Evolutionary conservation across 2,888 invertebrate genomes (phyloP).

Genomic region (Nycteola revayana): DNA sequence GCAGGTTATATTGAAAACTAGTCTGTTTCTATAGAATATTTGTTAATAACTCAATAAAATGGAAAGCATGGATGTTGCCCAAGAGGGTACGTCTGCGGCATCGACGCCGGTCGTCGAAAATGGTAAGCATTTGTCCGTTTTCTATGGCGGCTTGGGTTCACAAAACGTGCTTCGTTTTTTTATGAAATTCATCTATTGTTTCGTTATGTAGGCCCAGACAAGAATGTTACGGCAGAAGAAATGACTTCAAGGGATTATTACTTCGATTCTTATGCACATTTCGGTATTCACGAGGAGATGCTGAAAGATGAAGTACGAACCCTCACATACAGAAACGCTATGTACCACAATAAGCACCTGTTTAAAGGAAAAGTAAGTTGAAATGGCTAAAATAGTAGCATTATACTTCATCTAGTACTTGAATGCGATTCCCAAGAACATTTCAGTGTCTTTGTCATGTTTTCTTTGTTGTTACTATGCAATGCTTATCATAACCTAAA

Average conservation of each 20-base stretch:
- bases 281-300: conserved; percentile 99
- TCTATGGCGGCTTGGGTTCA: conserved; percentile 40
- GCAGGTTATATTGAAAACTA: conserved; percentile 61
- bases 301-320: conserved; percentile 99
- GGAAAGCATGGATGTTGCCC: conserved; percentile 79
- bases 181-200: conserved; percentile 7
- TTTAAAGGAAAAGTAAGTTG: conserved; percentile 90
- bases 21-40: conserved; percentile 42
- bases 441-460: too few relatives aligned
- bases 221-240: conserved; percentile 90
- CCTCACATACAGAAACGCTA: conserved; percentile 98
- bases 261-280: conserved; percentile 99
- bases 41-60: conserved; percentile 52
- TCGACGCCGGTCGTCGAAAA: conserved; percentile 70
- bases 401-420: too few relatives aligned
- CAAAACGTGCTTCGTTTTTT: conserved; percentile 67
- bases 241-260: conserved; percentile 99
- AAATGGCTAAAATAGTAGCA: background rate
- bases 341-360: conserved; percentile 99
- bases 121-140: conserved; percentile 53
- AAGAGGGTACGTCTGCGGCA: conserved; percentile 67
- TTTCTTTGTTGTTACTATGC: too few relatives aligned
- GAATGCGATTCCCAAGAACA: too few relatives aligned
- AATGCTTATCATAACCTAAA: conserved; percentile 5
- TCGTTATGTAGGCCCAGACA: conserved; percentile 63